Percentiles rank a stretch among this genome's conserved stretches.
phyloP scores from a whole-genome alignment of 2,888 invertebrate genomes.

The Hartigia nigra region DNA sequence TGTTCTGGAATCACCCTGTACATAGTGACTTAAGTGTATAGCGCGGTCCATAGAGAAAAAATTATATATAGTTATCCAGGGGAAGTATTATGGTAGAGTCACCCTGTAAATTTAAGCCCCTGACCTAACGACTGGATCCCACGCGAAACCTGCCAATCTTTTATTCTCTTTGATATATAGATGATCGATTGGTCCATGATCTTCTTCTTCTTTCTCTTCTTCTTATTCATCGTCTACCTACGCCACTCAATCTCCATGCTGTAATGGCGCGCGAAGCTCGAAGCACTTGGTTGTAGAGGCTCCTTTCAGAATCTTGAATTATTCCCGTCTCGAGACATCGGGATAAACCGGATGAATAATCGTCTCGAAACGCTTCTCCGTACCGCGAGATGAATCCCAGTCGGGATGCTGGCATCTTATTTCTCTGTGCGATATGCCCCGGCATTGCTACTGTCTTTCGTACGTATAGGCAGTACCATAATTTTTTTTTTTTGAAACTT shows the following conservation, averaged over 20 bases:
- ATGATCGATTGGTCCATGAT: not conserved
- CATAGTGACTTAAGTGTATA: not conserved
- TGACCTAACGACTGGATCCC: not conserved
- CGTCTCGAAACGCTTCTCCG: not conserved
- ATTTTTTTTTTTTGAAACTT: not conserved
- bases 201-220: not conserved
- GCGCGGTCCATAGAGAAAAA: not conserved
- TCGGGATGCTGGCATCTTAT: not conserved
- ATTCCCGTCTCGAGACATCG: not conserved
- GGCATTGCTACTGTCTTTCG: no score
- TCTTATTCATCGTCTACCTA: not conserved
- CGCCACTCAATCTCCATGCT: not conserved
- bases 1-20: no score
- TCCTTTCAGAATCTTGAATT: not conserved
- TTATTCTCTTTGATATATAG: not conserved
- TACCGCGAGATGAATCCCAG: not conserved
- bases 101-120: not conserved
- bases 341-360: not conserved
- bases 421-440: not conserved
- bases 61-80: not conserved
- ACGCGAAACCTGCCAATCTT: not conserved
- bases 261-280: not conserved
- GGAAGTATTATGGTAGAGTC: not conserved
- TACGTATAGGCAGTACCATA: no score
- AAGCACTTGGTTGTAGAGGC: not conserved